phyloP scores from a whole-genome alignment of 2,797 vertebrate species.

The Prunella strophiata region DNA sequence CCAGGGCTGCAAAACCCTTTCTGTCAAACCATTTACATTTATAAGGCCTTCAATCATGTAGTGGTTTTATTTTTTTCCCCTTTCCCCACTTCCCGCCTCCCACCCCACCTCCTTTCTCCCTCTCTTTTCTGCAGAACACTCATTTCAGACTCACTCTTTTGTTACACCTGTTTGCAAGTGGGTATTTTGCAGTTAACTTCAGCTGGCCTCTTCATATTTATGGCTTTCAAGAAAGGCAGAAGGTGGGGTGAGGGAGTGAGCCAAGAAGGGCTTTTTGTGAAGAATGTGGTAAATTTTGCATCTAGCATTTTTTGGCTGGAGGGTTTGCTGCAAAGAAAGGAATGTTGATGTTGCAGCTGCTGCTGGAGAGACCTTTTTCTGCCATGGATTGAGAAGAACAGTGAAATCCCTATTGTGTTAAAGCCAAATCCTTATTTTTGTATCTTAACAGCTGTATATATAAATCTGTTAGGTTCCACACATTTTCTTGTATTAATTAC shows the following conservation, averaged over 20 bases:
- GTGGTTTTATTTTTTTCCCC: not conserved
- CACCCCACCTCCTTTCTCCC: not conserved
- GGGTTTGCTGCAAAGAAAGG: constrained; percentile 15
- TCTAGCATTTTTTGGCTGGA: constrained; percentile 2
- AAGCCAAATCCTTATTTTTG: not conserved
- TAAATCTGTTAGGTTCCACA: not conserved
- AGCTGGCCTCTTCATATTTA: constrained; percentile 43
- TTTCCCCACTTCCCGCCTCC: not conserved
- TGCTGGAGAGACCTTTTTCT: constrained; percentile 29
- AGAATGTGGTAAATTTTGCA: constrained; percentile 24
- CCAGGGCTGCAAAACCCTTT: constrained; percentile 54
- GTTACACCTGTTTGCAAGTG: constrained; percentile 57
- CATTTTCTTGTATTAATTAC: constrained; percentile 3
- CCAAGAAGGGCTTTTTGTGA: not conserved
- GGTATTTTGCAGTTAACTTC: constrained; percentile 52
- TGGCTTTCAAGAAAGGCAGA: constrained; percentile 20
- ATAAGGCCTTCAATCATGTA: constrained; percentile 56
- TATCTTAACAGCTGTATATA: not conserved
- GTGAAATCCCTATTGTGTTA: not conserved
- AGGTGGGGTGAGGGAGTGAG: not conserved
- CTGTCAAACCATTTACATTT: constrained; percentile 71
- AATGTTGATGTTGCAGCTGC: constrained; percentile 32
- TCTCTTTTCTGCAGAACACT: not conserved
- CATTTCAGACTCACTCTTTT: constrained; percentile 23
- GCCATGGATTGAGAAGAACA: not conserved